Percentiles rank a stretch among this genome's conserved stretches.
Evolutionary conservation across 2,888 invertebrate genomes (phyloP).

Genomic region (Melanargia galathea): DNA sequence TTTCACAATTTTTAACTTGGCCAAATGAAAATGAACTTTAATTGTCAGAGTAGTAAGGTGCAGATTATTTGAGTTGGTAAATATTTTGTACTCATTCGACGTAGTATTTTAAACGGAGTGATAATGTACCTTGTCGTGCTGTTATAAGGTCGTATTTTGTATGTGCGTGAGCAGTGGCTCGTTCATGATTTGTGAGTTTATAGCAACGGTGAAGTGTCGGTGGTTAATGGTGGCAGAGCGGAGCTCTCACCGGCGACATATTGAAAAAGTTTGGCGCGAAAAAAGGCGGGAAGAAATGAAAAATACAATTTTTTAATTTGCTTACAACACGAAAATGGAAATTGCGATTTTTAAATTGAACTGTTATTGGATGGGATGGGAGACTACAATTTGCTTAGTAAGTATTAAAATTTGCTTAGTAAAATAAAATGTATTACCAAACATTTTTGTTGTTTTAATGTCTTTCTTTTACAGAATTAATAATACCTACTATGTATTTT

Average conservation of each 20-base stretch:
- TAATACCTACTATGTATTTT: not conserved
- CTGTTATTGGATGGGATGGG: not conserved
- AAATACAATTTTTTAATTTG: slow-evolving; percentile 31
- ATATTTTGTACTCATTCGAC: slow-evolving; percentile 67
- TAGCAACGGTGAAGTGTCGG: slow-evolving; percentile 82
- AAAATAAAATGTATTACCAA: slow-evolving; percentile 2
- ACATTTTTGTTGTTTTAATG: not conserved
- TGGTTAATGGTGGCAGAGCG: slow-evolving; percentile 80
- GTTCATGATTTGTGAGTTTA: slow-evolving; percentile 83
- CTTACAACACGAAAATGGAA: slow-evolving; percentile 11
- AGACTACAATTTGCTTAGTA: no score
- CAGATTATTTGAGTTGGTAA: slow-evolving; percentile 70
- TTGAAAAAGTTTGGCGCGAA: slow-evolving; percentile 80
- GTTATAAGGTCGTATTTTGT: slow-evolving; percentile 55
- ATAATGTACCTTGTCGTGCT: slow-evolving; percentile 53
- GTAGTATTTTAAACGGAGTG: slow-evolving; percentile 44
- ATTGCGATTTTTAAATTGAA: not conserved
- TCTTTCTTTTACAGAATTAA: not conserved
- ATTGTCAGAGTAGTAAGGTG: slow-evolving; percentile 66
- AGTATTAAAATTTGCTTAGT: no score
- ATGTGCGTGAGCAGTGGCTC: slow-evolving; percentile 57
- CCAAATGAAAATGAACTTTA: slow-evolving; percentile 75
- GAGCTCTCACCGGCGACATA: slow-evolving; percentile 78
- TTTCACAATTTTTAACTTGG: slow-evolving; percentile 67
- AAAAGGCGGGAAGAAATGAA: slow-evolving; percentile 47